These are phyloP conservation scores for Campopleginae sp. DNA, from an alignment of 2,888 invertebrate species.

Conservation along the genomic window DNA sequence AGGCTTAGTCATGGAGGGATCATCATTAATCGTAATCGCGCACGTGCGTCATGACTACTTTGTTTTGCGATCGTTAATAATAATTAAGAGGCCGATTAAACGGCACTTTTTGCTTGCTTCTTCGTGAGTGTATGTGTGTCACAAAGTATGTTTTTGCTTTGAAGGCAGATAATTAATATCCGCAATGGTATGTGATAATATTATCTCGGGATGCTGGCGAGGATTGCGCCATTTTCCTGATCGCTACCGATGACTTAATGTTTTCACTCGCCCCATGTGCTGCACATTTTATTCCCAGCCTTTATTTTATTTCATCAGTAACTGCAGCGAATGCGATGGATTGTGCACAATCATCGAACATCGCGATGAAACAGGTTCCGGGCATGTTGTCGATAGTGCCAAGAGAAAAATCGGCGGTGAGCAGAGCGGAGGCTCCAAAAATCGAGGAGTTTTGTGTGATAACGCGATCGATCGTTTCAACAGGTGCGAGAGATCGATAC, in stretches of 20 bases:
- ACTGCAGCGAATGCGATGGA: background rate
- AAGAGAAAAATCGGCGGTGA: conserved; percentile 55
- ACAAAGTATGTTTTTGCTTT: background rate
- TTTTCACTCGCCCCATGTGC: conserved; percentile 18
- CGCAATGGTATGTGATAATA: conserved; percentile 44
- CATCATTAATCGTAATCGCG: conserved; percentile 40
- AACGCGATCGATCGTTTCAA: conserved; percentile 67
- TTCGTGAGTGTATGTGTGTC: background rate
- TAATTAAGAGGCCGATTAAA: conserved; percentile 53
- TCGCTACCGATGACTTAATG: conserved; percentile 80
- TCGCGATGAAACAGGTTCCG: conserved; percentile 74
- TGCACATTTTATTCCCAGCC: background rate
- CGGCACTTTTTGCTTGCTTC: conserved; percentile 26
- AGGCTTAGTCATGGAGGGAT: conserved; percentile 22
- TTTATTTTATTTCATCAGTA: conserved; percentile 1
- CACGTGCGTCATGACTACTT: conserved; percentile 43
- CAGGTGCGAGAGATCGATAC: conserved; percentile 70
- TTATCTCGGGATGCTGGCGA: conserved; percentile 37
- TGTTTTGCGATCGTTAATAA: conserved; percentile 40
- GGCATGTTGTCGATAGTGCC: conserved; percentile 63
- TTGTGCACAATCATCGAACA: conserved; percentile 9
- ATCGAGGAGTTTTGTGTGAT: conserved; percentile 63
- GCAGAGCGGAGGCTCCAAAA: conserved; percentile 33
- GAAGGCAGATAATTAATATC: background rate
- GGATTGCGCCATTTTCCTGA: conserved; percentile 69